These are phyloP conservation scores for Myotis findleyi DNA, from an alignment of 2,797 vertebrate species.

Conservation along the genomic window DNA sequence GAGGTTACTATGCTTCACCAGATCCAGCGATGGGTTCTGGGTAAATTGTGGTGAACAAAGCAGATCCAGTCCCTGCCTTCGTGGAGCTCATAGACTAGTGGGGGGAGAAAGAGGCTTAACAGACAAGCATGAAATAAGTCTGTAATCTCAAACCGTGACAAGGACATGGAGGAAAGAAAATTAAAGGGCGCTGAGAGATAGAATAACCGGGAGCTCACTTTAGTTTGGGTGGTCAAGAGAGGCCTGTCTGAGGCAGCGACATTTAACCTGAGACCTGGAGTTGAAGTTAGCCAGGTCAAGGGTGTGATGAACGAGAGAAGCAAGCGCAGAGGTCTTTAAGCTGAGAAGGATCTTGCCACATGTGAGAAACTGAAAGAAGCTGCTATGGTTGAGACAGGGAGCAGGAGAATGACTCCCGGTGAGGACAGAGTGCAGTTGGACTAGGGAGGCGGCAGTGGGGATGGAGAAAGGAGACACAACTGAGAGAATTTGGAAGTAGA, in stretches of 20 bases:
- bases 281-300: not conserved
- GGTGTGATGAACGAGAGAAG: not conserved
- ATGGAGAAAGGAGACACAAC: not conserved
- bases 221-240: not conserved
- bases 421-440: not conserved
- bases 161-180: not conserved
- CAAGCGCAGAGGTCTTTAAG: not conserved
- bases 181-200: not conserved
- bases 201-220: not conserved
- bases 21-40: not conserved
- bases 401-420: too few relatives aligned
- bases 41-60: not conserved
- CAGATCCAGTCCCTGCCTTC: not conserved
- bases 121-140: not conserved
- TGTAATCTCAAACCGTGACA: not conserved
- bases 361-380: not conserved
- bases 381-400: not conserved
- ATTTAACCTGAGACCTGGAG: not conserved
- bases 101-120: not conserved
- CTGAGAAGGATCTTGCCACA: not conserved
- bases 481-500: not conserved
- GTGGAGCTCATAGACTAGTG: not conserved
- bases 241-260: not conserved
- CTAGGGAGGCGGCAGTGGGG: not conserved
- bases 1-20: too few relatives aligned